Evolutionary conservation across 2,113 vertebrate species (phyloP).

Genomic region (Taxidea taxus): DNA sequence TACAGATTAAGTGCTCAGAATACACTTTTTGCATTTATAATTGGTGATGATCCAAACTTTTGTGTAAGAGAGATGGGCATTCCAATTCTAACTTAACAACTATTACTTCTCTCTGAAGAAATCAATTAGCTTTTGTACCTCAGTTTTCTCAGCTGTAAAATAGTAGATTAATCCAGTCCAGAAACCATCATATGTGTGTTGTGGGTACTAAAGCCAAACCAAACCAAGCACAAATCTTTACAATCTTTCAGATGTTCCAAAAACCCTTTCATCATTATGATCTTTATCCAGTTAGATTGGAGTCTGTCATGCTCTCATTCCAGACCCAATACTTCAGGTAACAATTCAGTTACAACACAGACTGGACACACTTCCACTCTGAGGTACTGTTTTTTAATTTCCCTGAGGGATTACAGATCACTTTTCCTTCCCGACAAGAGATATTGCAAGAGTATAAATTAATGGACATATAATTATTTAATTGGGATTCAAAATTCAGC

Average conservation of each 20-base stretch:
- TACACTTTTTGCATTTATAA: not conserved
- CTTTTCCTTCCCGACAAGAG: not conserved
- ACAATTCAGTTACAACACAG: not conserved
- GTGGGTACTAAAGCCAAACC: not conserved
- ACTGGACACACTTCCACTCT: not conserved
- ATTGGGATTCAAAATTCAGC: not conserved
- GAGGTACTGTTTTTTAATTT: not conserved
- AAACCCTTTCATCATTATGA: not conserved
- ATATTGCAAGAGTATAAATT: not conserved
- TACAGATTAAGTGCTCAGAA: not conserved
- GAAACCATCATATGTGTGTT: not conserved
- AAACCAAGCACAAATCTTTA: not conserved
- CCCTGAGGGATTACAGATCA: not conserved
- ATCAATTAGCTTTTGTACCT: not conserved
- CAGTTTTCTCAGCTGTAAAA: not conserved
- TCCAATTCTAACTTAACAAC: not conserved
- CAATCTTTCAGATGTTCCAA: not conserved
- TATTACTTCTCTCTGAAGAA: not conserved
- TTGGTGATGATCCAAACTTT: not conserved
- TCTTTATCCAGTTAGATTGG: not conserved
- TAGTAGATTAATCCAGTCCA: not conserved
- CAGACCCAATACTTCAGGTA: not conserved
- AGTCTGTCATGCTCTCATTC: not conserved
- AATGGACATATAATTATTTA: not conserved
- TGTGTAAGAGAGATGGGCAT: not conserved